A percentile compares a stretch with the other conserved stretches of the same genome.
Conservation (phyloP, 2,888 invertebrate genomes). For the Trilocha varians region DNA sequence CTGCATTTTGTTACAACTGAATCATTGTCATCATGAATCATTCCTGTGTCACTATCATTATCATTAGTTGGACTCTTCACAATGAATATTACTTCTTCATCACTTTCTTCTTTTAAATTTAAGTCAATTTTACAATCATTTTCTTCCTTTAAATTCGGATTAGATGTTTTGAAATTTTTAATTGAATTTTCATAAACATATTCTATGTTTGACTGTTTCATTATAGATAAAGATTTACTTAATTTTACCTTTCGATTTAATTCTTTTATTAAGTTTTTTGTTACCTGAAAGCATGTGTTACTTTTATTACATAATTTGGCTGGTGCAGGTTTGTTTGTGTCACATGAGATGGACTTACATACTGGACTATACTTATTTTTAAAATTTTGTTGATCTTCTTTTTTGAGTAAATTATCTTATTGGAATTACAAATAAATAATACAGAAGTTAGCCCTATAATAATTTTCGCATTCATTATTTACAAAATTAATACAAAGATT, state of each 20-base stretch:
- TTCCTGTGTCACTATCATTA: background rate
- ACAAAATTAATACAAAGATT: no score
- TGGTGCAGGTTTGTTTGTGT: no score
- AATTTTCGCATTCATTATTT: no score
- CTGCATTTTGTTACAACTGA: background rate
- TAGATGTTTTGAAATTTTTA: conserved; percentile 4
- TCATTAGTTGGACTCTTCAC: background rate
- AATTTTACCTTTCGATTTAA: conserved; percentile 18
- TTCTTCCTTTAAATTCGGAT: background rate
- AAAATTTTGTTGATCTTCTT: no score
- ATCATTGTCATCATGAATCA: conserved; percentile 1
- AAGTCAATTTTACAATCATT: background rate
- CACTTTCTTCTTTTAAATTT: background rate
- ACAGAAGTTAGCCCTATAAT: no score
- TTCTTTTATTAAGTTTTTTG: conserved; percentile 16
- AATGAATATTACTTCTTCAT: no score
- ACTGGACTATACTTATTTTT: no score
- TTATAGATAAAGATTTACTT: conserved; percentile 10
- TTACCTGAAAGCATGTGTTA: conserved; percentile 30
- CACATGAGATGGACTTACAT: no score
- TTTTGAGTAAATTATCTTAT: no score
- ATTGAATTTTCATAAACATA: background rate
- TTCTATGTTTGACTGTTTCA: background rate
- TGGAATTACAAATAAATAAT: no score
- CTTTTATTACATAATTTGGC: no score